Percentiles rank a stretch among this genome's conserved stretches.
phyloP scores from a whole-genome alignment of 2,113 vertebrate genomes.

The Henicopernis longicauda region DNA sequence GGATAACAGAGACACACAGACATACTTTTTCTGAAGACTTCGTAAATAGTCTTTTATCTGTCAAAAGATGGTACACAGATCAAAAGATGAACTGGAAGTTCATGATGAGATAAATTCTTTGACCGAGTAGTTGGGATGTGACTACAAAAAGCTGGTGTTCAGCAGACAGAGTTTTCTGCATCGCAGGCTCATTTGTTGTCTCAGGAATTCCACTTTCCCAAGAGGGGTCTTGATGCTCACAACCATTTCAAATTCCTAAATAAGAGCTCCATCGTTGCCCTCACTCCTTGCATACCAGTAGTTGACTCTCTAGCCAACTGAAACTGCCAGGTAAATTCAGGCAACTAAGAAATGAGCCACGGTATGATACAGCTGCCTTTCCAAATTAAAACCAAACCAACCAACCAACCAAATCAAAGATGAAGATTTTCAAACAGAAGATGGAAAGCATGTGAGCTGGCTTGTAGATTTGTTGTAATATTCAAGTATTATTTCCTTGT shows the following conservation, averaged over 20 bases:
- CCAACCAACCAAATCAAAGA: background rate
- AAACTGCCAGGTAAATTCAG: background rate
- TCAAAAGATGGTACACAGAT: background rate
- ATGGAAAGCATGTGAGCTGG: background rate
- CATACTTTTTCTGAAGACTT: background rate
- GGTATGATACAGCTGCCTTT: background rate
- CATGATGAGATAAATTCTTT: background rate
- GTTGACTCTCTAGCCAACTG: background rate
- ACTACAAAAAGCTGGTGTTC: background rate
- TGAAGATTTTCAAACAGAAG: background rate
- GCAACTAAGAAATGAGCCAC: background rate
- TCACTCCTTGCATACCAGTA: background rate
- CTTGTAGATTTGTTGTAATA: background rate
- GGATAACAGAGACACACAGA: background rate
- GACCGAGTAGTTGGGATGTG: background rate
- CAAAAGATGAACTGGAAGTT: background rate
- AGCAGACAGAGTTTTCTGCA: background rate
- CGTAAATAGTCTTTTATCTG: background rate
- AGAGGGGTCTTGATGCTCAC: fast-evolving
- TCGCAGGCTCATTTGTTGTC: background rate
- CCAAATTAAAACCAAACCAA: background rate
- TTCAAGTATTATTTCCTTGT: background rate
- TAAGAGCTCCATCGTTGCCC: background rate
- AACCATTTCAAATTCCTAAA: background rate
- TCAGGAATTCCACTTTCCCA: background rate